These are phyloP conservation scores for Toxonevra muliebris DNA, from an alignment of 2,888 invertebrate genomes.

Conservation along the genomic window DNA sequence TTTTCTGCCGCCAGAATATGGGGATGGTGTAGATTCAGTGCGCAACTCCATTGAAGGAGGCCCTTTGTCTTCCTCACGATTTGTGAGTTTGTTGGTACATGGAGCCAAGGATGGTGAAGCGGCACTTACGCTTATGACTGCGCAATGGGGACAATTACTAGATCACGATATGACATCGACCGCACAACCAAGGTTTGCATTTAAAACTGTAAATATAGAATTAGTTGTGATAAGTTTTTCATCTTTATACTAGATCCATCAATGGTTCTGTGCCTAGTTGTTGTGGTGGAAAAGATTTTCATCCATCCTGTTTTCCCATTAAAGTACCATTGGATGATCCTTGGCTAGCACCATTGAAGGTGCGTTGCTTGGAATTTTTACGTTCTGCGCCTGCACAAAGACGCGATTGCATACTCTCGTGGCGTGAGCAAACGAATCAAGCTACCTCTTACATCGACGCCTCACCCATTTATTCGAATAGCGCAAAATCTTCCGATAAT, in stretches of 20 bases:
- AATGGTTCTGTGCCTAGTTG: slow-evolving; percentile 83
- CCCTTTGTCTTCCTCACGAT: slow-evolving; percentile 78
- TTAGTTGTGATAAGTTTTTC: background rate
- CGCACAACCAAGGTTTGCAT: slow-evolving; percentile 72
- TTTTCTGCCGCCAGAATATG: slow-evolving; percentile 82
- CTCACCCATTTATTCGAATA: slow-evolving; percentile 84
- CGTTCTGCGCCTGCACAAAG: slow-evolving; percentile 83
- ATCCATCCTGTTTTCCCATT: slow-evolving; percentile 88
- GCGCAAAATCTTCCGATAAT: slow-evolving; percentile 75
- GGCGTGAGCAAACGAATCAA: slow-evolving; percentile 86
- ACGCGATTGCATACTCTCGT: slow-evolving; percentile 81
- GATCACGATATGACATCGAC: slow-evolving; percentile 89
- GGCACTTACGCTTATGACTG: slow-evolving; percentile 79
- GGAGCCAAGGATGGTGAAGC: slow-evolving; percentile 73
- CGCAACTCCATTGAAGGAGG: slow-evolving; percentile 70
- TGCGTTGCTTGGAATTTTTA: slow-evolving; percentile 83
- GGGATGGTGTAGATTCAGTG: slow-evolving; percentile 73
- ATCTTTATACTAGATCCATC: slow-evolving; percentile 66
- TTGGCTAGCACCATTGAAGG: slow-evolving; percentile 76
- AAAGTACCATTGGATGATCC: slow-evolving; percentile 76
- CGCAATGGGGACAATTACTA: slow-evolving; percentile 92
- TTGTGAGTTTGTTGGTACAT: slow-evolving; percentile 77
- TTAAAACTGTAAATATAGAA: background rate
- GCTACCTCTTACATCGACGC: slow-evolving; percentile 84
- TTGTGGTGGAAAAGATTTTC: slow-evolving; percentile 71